Base-by-base conservation (phyloP, 2,113 vertebrate species). In the Parus major region DNA sequence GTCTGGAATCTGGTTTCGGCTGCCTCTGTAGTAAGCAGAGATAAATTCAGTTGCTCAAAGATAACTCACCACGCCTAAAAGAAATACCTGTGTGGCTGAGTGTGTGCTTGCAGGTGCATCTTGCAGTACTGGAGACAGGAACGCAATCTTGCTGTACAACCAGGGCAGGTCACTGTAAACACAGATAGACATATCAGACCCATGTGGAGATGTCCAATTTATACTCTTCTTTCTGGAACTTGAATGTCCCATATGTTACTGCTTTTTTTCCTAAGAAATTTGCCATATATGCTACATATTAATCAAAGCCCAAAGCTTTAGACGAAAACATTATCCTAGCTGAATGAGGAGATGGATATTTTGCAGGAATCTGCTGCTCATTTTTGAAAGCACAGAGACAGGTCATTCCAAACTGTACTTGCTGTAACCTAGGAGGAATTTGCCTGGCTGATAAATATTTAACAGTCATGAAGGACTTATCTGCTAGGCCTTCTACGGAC, bases 401-500 rank as follows among this genome's bases (percentile, higher is more conserved):
- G 82, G 92, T 95, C 76, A 90, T 33, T 95, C 82, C 78, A 93
- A 93, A 95, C 50, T 82, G 81, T 91, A 73, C 82, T 97, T 86
- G 92, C 86, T 94, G 92, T 86, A 96, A 92, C 88, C 93, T 84
- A 88, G 71, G 80, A 93, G 75, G 88, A 90, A 93, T 92, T 88
- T 80, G 75, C 76, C 79, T 91, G 76, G 52, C 76, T 94, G 89
- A 90, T 97, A 96, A 96, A 97, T 92, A 97, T 94, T 95, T 92
- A 91, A 85, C 53, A 82, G 84, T 56, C 87, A 89, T 0, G 8
- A 88, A 94, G 72, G 78, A 82, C 66, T 88, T 82, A 72, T 91
- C 66, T 76, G 64, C 12, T 27, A 92, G 77, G 77, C 72, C 92
- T 91, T 94, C 85, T 95, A 81, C 50, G 83, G 84, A 88, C 78